Evolutionary conservation across 2,888 invertebrate genomes (phyloP).

Genomic region (Dynastes hyllus): DNA sequence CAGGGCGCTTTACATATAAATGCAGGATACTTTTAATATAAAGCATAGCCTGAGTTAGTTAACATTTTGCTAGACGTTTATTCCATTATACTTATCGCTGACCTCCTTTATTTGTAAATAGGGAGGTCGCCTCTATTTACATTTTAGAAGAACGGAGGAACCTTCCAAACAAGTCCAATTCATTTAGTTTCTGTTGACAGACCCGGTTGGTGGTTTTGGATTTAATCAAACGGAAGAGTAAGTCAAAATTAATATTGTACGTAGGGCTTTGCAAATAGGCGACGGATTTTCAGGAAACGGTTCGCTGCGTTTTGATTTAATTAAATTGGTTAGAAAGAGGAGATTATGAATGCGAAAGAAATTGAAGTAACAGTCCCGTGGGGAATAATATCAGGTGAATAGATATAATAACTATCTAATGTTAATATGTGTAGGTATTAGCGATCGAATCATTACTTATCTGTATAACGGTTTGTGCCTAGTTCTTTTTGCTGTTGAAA

Average conservation of each 20-base stretch:
- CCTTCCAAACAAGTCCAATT: constrained; percentile 31
- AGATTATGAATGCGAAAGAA: constrained; percentile 48
- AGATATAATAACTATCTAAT: constrained; percentile 35
- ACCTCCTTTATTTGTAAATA: constrained; percentile 46
- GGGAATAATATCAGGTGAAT: constrained; percentile 52
- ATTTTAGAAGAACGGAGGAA: constrained; percentile 16
- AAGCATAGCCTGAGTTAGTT: no score
- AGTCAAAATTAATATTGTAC: constrained; percentile 32
- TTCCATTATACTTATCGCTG: constrained; percentile 33
- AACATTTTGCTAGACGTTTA: background rate
- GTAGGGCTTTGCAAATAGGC: constrained; percentile 22
- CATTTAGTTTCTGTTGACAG: constrained; percentile 38
- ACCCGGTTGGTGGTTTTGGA: constrained; percentile 25
- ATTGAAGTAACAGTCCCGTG: constrained; percentile 50
- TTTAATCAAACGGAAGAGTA: constrained; percentile 11
- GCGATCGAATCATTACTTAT: background rate
- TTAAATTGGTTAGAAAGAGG: constrained; percentile 23
- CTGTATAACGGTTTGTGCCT: no score
- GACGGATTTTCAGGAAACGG: constrained; percentile 26
- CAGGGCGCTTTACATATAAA: no score
- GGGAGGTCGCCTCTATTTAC: constrained; percentile 24
- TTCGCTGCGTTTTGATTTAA: constrained; percentile 30
- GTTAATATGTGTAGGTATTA: constrained; percentile 1
- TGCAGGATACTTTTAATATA: no score
- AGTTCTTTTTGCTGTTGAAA: background rate